Evolutionary conservation across 2,888 invertebrate species (phyloP), one percentile per base, ranked within the genome.

Genomic region (Mesopsocus fuscifrons): DNA sequence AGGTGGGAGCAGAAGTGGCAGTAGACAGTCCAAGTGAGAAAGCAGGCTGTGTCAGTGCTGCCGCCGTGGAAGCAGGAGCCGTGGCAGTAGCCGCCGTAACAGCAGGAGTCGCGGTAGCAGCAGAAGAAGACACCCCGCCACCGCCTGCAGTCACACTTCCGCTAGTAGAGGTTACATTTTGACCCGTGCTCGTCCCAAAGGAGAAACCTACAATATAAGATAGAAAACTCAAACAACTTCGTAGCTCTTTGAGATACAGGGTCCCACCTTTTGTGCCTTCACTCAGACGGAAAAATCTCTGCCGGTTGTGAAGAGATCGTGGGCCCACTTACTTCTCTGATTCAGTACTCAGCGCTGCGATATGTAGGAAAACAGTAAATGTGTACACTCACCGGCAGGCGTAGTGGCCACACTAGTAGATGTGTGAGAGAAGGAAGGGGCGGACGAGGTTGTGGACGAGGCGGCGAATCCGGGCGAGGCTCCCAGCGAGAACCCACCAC

Each of bases 1-100:
- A n/a, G n/a, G 64, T 50, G 1, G 63, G 45, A 1, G 55, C 57
- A 43, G 58, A 54, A 11, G 62, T 52, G 6, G 54, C 50, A 1
- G 52, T 31, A 40, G 45, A 34, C 2, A 3, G 15, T 34, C 11
- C 34, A 11, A 41, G 23, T 6, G 22, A 11, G n/a, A 3, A 21
- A 17, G 35, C 6, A 13, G 35, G 13, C n/a, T n/a, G 2, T 2
- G 31, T 2, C n/a, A 15, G 31, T 3, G 41, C 18, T 35, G 45
- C 38, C 6, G 40, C 41, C 3, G 48, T 38, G 16, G 47, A 3
- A 22, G 44, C 51, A 20, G 53, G 20, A 5, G 51, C 18, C 4
- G 55, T 46, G n/a, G 55, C 49, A 2, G 57, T 48, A 9, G 54
- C 45, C 4, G 50, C 44, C 3, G 52, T 41, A 1, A 51, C 51